Evolutionary conservation across 2,797 vertebrate genomes (phyloP), one percentile per base, ranked within the genome.

Genomic region (Hirundo rustica): DNA sequence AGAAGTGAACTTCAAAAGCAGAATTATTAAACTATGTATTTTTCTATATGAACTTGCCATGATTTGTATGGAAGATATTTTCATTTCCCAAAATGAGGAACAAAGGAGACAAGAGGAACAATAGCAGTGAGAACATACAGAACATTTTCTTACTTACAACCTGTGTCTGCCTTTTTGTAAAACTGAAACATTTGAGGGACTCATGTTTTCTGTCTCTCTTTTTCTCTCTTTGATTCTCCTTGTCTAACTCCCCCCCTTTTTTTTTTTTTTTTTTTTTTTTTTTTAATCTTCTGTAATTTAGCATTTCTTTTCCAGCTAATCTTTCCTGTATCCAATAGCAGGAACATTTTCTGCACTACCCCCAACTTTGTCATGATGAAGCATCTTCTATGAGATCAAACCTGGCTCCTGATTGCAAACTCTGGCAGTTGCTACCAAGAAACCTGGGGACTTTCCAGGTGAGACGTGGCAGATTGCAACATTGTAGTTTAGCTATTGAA

Each of bases 1-100:
- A 44, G 30, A 88, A 84, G 16, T 70, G 25, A 94, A 94, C 60
- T 92, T 86, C 66, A 76, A 92, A 93, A 92, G 62, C 40, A 86
- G 48, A 89, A 80, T 42, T 51, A 20, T 76, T 68, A 48, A 80
- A 48, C 9, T 45, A 4, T 40, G 9, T 32, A 18, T 40, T 76
- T 72, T 85, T 36, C 26, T 60, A 1, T 47, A 64, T 55, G 34
- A 83, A 89, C 27, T 77, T 93, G 29, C 18, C 8, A 10, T 62
- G 22, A 45, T 65, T 89, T 92, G 11, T 34, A 51, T 29, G 19
- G 11, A 83, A 85, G 47, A 32, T 40, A 78, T 45, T 75, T 88
- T 83, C 7, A 34, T 89, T 87, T 74, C 34, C 30, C 34, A 74
- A 80, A 77, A 47, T 10, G 8, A 8, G 67, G 40, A 85, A 42